Conservation (phyloP, 2,888 invertebrate species). For the Phoronis australis region DNA sequence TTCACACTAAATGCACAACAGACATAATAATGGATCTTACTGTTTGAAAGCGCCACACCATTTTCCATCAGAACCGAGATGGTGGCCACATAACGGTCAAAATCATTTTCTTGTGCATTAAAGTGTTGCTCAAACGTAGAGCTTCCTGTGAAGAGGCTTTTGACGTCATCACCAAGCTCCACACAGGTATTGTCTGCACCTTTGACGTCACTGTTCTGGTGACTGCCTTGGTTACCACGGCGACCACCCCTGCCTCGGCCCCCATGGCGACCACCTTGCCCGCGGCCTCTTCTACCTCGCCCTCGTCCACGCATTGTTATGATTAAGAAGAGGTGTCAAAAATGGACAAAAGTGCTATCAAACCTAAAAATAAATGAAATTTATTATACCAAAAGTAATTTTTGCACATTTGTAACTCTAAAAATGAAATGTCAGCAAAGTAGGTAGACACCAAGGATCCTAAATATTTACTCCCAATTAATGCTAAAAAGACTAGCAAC, state of each 20-base stretch:
- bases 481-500: too few species aligned
- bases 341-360: too few species aligned
- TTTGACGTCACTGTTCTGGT: slow-evolving; percentile 6
- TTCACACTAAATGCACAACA: too few species aligned
- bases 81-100: slow-evolving; percentile 34
- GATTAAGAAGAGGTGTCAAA: too few species aligned
- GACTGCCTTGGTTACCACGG: slow-evolving; percentile 5
- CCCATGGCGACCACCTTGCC: slow-evolving; percentile 16
- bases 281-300: slow-evolving; percentile 18
- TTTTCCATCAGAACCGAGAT: slow-evolving; percentile 32
- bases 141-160: slow-evolving; percentile 36
- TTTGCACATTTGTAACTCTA: too few species aligned
- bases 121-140: slow-evolving; percentile 37
- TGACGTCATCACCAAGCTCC: slow-evolving; percentile 30
- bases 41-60: slow-evolving; percentile 40
- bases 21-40: slow-evolving; percentile 25
- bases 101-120: slow-evolving; percentile 33
- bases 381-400: too few species aligned
- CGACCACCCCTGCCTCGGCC: slow-evolving; percentile 18
- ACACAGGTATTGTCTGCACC: slow-evolving; percentile 15
- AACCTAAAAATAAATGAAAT: too few species aligned
- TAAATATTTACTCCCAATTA: too few species aligned
- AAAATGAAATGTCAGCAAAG: too few species aligned
- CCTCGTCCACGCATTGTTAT: slow-evolving; percentile 9
- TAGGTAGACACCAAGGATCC: too few species aligned